Percentiles rank a stretch among this genome's conserved stretches.
Evolutionary conservation across 2,888 invertebrate species (phyloP).

Genomic region (Acrobasis suavella): DNA sequence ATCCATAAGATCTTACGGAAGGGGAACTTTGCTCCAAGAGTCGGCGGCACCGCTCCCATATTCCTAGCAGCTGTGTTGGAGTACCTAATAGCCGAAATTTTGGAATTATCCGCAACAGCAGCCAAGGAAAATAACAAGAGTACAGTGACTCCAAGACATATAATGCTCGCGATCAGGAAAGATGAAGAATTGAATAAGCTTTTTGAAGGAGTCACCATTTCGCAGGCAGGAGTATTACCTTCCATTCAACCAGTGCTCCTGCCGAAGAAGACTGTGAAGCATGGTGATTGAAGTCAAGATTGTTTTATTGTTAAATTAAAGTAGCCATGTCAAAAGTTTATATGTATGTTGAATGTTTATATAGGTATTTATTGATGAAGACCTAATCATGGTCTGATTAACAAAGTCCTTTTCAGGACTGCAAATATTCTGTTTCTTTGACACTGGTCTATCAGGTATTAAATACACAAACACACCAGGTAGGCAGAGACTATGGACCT

Average conservation of each 20-base stretch:
- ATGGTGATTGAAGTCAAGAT: constrained; percentile 6
- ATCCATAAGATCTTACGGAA: constrained; percentile 81
- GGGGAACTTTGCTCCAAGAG: constrained; percentile 83
- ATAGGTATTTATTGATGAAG: neutral
- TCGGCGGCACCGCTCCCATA: constrained; percentile 79
- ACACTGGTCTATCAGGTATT: too few species aligned
- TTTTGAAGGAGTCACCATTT: constrained; percentile 54
- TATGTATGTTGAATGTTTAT: too few species aligned
- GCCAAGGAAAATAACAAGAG: constrained; percentile 86
- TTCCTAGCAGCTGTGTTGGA: constrained; percentile 83
- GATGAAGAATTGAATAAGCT: constrained; percentile 60
- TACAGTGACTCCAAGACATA: constrained; percentile 61
- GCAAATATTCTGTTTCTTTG: neutral
- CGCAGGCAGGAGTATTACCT: constrained; percentile 59
- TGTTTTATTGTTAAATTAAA: neutral
- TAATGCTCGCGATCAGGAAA: constrained; percentile 58
- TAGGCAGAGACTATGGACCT: too few species aligned
- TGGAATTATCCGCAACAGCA: constrained; percentile 62
- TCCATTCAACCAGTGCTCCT: constrained; percentile 51
- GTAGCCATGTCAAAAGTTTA: neutral
- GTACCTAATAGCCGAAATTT: constrained; percentile 63
- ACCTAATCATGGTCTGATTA: too few species aligned
- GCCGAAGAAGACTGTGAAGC: constrained; percentile 59
- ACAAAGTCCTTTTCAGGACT: too few species aligned
- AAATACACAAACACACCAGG: too few species aligned